Evolutionary conservation across 2,888 invertebrate genomes (phyloP), one percentile per base, ranked within the genome.

Genomic region (Oxycera nigricornis): DNA sequence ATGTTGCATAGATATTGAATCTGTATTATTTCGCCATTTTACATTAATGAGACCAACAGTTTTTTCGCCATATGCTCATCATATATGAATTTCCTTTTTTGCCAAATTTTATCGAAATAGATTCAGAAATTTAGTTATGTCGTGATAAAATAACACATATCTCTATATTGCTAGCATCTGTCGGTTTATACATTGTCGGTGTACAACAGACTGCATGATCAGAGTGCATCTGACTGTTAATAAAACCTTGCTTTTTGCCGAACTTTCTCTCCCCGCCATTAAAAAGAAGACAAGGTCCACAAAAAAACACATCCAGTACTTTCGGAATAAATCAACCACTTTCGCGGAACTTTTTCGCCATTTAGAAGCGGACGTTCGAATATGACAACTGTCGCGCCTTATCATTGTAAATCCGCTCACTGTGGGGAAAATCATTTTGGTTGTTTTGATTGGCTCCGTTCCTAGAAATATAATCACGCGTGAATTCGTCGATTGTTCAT

Each of bases 401-500:
- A 35, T 35, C 35, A 7, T 35, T 35, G 35, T 35, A 35, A 35
- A 35, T 35, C 11, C 17, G 57, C 41, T 57, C 68, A 74, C 74
- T 50, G 55, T 74, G 70, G 17, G 73, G 28, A 73, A 74, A 74
- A 74, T 73, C 72, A 73, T 73, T 74, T 28, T 73, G 20, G 22
- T 72, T 73, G 73, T 73, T 73, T 74, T 52, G 39, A 73, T 73
- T 73, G 74, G 70, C 74, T 73, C 72, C 35, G 35, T 35, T 35
- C 35, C 35, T 35, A 35, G 6, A 35, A 35, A 35, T 35, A 11
- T 35, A 35, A 72, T 72, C 68, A 73, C 68, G 73, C 73, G 72
- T 73, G 41, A 73, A 73, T 68, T 73, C 73, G 73, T 73, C 39
- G 72, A 73, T 73, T 73, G 74, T 46, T 46, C 41, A 73, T 73